Conservation (phyloP, 2,797 vertebrate genomes). For the Tolypeutes matacus region DNA sequence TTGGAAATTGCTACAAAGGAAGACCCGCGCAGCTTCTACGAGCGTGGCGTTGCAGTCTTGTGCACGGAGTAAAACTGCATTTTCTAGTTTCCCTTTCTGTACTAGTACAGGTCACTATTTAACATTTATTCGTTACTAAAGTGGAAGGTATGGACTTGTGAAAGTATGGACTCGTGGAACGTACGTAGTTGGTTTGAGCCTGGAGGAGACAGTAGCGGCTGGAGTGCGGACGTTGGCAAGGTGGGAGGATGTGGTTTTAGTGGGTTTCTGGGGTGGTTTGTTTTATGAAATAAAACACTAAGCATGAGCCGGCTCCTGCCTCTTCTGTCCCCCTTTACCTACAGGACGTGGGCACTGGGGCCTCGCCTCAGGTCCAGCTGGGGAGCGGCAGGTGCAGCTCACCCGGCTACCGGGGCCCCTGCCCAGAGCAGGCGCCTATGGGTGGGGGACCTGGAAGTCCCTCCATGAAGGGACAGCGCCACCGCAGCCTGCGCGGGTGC, state of each 20-base stretch:
- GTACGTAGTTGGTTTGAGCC: background rate
- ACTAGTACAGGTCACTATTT: background rate
- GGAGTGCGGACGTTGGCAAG: background rate
- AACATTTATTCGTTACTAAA: background rate
- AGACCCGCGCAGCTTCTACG: slow-evolving; percentile 98
- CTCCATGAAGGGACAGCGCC: too few species aligned
- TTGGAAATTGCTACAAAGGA: slow-evolving; percentile 98
- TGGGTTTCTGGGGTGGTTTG: slow-evolving; percentile 31
- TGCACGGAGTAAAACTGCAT: slow-evolving; percentile 92
- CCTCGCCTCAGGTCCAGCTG: background rate
- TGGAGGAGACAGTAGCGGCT: accelerated
- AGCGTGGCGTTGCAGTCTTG: slow-evolving; percentile 97
- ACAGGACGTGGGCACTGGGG: background rate
- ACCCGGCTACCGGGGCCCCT: too few species aligned
- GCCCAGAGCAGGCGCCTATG: too few species aligned
- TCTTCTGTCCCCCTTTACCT: background rate
- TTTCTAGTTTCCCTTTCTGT: background rate
- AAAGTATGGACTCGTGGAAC: background rate
- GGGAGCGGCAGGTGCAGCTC: too few species aligned
- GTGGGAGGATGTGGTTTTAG: background rate
- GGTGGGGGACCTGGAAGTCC: too few species aligned
- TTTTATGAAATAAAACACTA: slow-evolving; percentile 85
- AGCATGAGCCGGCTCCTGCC: slow-evolving; percentile 16
- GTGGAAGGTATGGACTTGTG: background rate
- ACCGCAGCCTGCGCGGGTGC: too few species aligned